Evolutionary conservation across 2,888 invertebrate species (phyloP).

Genomic region (Acholoe squamosa): DNA sequence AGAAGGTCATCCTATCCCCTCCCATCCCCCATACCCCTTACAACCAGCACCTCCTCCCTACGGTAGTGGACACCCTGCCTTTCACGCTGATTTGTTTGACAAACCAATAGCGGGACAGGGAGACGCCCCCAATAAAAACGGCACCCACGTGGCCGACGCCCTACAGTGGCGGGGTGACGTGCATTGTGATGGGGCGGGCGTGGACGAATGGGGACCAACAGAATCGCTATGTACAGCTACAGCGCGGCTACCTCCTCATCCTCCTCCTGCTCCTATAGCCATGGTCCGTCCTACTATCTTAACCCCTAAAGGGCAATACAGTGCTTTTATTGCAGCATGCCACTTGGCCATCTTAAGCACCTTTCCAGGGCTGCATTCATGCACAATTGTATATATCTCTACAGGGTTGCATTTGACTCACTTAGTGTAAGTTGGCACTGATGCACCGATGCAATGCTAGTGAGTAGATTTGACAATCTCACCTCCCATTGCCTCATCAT

Average conservation of each 20-base stretch:
- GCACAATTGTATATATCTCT: too few species aligned
- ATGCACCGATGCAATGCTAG: too few species aligned
- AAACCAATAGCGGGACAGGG: slow-evolving; percentile 33
- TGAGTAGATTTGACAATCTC: too few species aligned
- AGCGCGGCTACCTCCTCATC: neutral
- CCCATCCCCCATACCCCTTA: neutral
- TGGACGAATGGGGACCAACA: neutral
- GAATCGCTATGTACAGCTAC: neutral
- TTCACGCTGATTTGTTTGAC: slow-evolving; percentile 43
- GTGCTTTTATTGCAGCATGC: too few species aligned
- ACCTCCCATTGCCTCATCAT: too few species aligned
- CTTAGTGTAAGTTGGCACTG: too few species aligned
- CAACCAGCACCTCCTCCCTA: neutral
- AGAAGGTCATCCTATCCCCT: neutral
- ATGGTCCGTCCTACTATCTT: too few species aligned
- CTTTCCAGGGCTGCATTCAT: too few species aligned
- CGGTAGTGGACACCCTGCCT: slow-evolving; percentile 35
- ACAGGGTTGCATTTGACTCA: too few species aligned
- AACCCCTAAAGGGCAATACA: too few species aligned
- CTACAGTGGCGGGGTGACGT: neutral
- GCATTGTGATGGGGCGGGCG: neutral
- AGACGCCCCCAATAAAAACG: neutral
- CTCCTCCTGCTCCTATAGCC: neutral
- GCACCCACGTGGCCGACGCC: neutral
- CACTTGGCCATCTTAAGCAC: too few species aligned